A percentile compares a stretch with the other conserved stretches of the same genome.
These are phyloP conservation scores for Rousettus leschenaultii DNA, from an alignment of 2,113 vertebrate species.

Conservation along the genomic window DNA sequence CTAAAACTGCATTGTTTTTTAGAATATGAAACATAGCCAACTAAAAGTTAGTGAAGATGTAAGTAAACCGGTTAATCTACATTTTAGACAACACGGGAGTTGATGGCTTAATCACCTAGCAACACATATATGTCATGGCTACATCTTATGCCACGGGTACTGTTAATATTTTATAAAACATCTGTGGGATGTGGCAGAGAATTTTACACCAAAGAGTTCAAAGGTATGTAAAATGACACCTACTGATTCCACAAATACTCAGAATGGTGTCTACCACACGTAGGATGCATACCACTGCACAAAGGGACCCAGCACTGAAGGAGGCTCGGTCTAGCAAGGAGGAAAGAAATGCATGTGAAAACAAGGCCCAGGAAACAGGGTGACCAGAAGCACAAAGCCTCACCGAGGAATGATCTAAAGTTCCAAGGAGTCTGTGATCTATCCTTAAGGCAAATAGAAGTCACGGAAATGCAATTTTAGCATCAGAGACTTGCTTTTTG, in stretches of 20 bases:
- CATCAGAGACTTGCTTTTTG: background rate
- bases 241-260: background rate
- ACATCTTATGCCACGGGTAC: background rate
- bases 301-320: background rate
- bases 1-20: background rate
- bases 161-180: background rate
- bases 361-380: background rate
- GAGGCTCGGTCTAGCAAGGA: background rate
- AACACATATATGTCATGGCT: background rate
- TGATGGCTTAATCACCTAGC: background rate
- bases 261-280: background rate
- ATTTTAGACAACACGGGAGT: background rate
- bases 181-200: background rate
- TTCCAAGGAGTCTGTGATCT: background rate
- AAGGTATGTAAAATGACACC: background rate
- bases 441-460: background rate
- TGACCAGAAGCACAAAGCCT: background rate
- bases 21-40: background rate
- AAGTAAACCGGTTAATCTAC: background rate
- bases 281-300: background rate
- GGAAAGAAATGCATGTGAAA: background rate
- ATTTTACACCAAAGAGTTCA: background rate
- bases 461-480: background rate
- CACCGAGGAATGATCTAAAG: background rate
- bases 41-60: background rate